Evolutionary conservation across 2,888 invertebrate genomes (phyloP), one percentile per base, ranked within the genome.

Genomic region (Choristoneura rosaceana): DNA sequence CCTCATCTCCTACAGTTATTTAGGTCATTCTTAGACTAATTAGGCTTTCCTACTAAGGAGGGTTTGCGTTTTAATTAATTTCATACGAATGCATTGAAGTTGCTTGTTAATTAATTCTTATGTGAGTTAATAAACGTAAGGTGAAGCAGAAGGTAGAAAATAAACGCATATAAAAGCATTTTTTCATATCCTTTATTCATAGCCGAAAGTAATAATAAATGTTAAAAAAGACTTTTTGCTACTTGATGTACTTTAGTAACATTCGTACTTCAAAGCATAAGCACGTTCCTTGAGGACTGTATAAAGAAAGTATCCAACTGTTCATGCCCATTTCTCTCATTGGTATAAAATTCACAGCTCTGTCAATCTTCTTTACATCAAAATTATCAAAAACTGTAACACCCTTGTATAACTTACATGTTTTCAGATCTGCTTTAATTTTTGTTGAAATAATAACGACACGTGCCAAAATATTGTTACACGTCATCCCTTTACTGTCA

Each of bases 341-440:
- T 12, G 85, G 84, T 52, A 78, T 80, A 41, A 81, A 79, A 74
- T 79, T 75, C 0, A 78, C 76, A 2, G 78, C 75, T 38, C 79
- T 75, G 43, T 84, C 81, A 45, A 85, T 73, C n/a, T 77, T 78
- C 62, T 69, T 74, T 1, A 83, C 43, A 71, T 85, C 83, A 12
- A 85, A 41, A 55, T 74, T 67, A 17, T 77, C 75, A 75, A 83
- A 81, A 0, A 68, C 14, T 61, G 83, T 82, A 4, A 45, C 71
- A 4, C 85, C 84, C 74, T 82, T 84, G 47, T 69, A 80, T 10
- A 84, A 4, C 25, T 78, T 80, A 73, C 84, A 85, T 1, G 78
- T 74, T 41, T 79, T 78, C 3, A 76, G 74, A 63, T 85, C 78
- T 33, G 79, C 81, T 66, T 61, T 78, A 0, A 84, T 50, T n/a